These are phyloP conservation scores for Simalia tracyae DNA, from an alignment of 2,797 vertebrate genomes.

Conservation along the genomic window DNA sequence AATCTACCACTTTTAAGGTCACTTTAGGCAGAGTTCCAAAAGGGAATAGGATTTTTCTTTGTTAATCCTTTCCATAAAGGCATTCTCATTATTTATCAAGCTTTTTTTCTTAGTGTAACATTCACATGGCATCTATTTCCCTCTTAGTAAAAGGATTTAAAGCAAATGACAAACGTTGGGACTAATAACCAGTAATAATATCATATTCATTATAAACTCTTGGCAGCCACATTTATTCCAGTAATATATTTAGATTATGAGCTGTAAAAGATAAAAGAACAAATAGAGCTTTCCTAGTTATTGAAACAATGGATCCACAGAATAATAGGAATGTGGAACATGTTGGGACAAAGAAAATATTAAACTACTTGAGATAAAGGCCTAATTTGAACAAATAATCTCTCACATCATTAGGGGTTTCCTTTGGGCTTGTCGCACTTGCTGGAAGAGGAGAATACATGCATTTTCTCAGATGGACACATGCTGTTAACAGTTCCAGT, in stretches of 20 bases:
- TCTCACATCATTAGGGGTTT: not conserved
- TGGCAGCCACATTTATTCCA: slow-evolving; percentile 21
- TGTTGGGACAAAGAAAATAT: not conserved
- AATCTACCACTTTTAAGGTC: slow-evolving; percentile 48
- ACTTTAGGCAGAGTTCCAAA: not conserved
- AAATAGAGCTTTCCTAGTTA: not conserved
- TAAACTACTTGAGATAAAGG: not conserved
- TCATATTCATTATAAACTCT: not conserved
- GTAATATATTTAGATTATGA: not conserved
- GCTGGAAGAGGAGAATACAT: not conserved
- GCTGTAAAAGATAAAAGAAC: not conserved
- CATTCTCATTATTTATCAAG: slow-evolving; percentile 7
- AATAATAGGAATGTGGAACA: not conserved
- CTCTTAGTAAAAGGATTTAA: slow-evolving; percentile 23
- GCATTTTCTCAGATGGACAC: not conserved
- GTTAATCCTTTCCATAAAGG: not conserved
- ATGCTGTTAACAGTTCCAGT: not conserved
- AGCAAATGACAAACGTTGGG: slow-evolving; percentile 4
- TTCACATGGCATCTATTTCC: slow-evolving; percentile 9
- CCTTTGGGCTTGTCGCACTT: not conserved
- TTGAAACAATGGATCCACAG: not conserved
- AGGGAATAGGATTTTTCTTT: slow-evolving; percentile 25
- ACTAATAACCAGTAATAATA: slow-evolving; percentile 15
- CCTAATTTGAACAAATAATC: not conserved
- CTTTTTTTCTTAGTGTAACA: not conserved